These are phyloP conservation scores for Andrena flavipes DNA, from an alignment of 2,888 invertebrate genomes.

Conservation along the genomic window DNA sequence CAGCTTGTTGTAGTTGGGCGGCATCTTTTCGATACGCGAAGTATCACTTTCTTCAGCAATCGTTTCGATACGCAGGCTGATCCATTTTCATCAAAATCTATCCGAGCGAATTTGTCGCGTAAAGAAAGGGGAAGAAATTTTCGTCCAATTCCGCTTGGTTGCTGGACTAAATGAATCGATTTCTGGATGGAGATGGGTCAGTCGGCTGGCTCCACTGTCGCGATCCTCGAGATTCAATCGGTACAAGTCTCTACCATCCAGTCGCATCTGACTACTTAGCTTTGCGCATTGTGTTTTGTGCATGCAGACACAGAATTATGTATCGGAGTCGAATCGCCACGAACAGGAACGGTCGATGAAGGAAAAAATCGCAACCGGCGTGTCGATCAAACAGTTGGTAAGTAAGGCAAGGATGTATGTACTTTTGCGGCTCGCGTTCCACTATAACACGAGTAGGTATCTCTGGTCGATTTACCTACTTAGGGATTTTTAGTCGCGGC, in stretches of 20 bases:
- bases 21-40: too few species aligned
- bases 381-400: conserved; percentile 86
- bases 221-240: conserved; percentile 10
- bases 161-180: neutral
- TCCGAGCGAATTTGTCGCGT: neutral
- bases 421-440: neutral
- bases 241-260: conserved; percentile 9
- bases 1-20: too few species aligned
- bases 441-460: too few species aligned
- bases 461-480: conserved; percentile 8
- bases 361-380: conserved; percentile 85
- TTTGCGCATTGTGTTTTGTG: conserved; percentile 71
- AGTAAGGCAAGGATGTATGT: conserved; percentile 70
- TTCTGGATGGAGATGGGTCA: neutral
- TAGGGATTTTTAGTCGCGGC: neutral
- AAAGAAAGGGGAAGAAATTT: too few species aligned
- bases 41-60: neutral
- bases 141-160: neutral
- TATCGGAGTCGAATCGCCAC: conserved; percentile 82
- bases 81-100: neutral
- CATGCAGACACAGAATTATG: conserved; percentile 84
- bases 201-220: neutral
- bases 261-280: conserved; percentile 56
- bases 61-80: neutral
- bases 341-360: conserved; percentile 82